phyloP scores from a whole-genome alignment of 2,113 vertebrate species.

The Uria lomvia region DNA sequence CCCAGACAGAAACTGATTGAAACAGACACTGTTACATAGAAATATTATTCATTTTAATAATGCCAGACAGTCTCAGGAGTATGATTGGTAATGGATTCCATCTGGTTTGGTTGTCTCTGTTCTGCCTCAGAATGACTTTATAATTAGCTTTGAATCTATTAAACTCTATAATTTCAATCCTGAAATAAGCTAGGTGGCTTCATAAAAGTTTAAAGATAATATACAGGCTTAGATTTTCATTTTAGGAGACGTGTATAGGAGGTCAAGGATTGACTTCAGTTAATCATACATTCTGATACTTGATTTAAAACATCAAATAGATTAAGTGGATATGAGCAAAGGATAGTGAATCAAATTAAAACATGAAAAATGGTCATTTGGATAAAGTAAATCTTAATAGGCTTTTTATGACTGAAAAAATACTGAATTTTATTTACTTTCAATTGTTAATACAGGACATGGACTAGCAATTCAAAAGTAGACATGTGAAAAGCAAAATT shows the following conservation, averaged over 20 bases:
- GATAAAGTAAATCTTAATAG: neutral
- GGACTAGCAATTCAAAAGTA: neutral
- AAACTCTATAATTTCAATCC: neutral
- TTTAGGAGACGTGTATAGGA: neutral
- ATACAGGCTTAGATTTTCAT: neutral
- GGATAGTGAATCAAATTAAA: neutral
- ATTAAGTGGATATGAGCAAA: neutral
- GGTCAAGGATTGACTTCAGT: neutral
- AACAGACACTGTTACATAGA: neutral
- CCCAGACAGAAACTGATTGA: neutral
- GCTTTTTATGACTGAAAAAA: neutral
- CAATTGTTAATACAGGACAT: neutral
- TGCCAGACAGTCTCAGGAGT: neutral
- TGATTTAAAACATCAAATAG: neutral
- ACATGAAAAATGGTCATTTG: neutral
- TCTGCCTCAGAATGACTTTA: neutral
- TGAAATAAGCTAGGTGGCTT: neutral
- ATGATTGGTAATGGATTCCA: conserved; percentile 11
- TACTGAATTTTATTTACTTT: neutral
- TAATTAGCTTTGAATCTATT: conserved; percentile 37
- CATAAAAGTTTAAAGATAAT: neutral
- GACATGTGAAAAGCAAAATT: neutral
- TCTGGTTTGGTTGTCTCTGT: conserved; percentile 46
- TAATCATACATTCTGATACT: neutral
- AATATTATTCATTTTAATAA: conserved; percentile 47